These are phyloP conservation scores for Catharus bicknelli DNA, from an alignment of 2,113 vertebrate species.

Conservation along the genomic window DNA sequence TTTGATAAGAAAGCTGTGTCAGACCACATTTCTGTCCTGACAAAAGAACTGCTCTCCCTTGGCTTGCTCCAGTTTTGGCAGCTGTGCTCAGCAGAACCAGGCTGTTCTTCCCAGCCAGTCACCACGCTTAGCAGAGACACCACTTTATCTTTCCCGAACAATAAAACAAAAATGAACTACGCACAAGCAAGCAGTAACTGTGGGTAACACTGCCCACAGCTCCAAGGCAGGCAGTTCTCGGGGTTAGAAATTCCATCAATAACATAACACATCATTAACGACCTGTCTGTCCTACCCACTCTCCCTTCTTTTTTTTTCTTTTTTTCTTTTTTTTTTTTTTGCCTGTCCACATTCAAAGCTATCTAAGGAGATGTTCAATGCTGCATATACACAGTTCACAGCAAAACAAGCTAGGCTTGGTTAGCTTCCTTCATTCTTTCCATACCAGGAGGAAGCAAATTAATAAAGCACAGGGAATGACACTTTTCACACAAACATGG, in stretches of 20 bases:
- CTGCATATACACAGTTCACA: background rate
- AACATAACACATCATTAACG: background rate
- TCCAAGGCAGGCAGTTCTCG: background rate
- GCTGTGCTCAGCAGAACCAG: background rate
- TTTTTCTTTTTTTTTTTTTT: background rate
- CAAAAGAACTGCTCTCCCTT: background rate
- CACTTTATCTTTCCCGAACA: background rate
- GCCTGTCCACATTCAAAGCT: background rate
- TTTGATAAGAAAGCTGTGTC: conserved; percentile 39
- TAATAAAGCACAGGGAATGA: background rate
- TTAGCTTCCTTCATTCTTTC: background rate
- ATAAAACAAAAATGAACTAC: background rate
- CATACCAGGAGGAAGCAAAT: background rate
- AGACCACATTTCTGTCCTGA: conserved; percentile 2
- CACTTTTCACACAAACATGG: accelerated
- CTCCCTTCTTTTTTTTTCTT: accelerated
- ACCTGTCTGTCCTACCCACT: background rate
- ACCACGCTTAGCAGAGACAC: background rate
- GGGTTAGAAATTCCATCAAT: conserved; percentile 28
- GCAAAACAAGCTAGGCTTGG: conserved; percentile 36
- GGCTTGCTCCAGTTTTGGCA: conserved; percentile 4
- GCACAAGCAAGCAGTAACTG: background rate
- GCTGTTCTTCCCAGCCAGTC: background rate
- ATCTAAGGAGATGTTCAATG: background rate
- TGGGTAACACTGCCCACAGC: conserved; percentile 12